Evolutionary conservation across 2,888 invertebrate genomes (phyloP).

Genomic region (Acleris emargana): DNA sequence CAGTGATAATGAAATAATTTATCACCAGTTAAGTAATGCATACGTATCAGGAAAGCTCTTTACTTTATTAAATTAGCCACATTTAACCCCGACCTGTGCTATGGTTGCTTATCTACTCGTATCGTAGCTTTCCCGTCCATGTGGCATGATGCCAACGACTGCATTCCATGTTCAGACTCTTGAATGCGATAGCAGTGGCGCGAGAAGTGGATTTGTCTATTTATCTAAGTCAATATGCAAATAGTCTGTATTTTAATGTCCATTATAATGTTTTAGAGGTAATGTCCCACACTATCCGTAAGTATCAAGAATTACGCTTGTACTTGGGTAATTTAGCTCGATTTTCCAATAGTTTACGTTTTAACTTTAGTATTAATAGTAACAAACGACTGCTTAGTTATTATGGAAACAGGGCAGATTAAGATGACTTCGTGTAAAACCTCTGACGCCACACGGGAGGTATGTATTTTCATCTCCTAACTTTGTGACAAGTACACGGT

Average conservation of each 20-base stretch:
- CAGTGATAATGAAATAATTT: neutral
- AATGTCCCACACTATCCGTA: no score
- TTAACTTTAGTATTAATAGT: no score
- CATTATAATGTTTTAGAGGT: no score
- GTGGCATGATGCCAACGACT: slow-evolving; percentile 26
- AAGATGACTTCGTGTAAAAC: neutral
- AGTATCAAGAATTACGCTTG: no score
- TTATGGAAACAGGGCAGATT: no score
- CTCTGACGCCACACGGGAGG: neutral
- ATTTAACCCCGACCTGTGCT: slow-evolving; percentile 5
- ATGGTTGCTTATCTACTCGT: slow-evolving; percentile 20
- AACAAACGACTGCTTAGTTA: no score
- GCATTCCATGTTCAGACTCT: slow-evolving; percentile 20
- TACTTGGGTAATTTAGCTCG: no score
- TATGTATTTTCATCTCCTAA: slow-evolving; percentile 1
- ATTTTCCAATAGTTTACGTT: no score
- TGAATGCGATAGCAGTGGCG: slow-evolving; percentile 24
- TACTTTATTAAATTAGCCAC: slow-evolving; percentile 26
- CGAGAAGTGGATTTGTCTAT: slow-evolving; percentile 25
- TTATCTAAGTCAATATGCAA: slow-evolving; percentile 32
- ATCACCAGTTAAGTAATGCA: neutral
- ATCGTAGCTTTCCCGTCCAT: slow-evolving; percentile 5
- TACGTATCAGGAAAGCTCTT: neutral
- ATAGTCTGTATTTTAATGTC: slow-evolving; percentile 12
- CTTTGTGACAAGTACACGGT: slow-evolving; percentile 9